Evolutionary conservation across 2,113 vertebrate species (phyloP), one percentile per base, ranked within the genome.

Genomic region (Dolichallabes microphthalmus): DNA sequence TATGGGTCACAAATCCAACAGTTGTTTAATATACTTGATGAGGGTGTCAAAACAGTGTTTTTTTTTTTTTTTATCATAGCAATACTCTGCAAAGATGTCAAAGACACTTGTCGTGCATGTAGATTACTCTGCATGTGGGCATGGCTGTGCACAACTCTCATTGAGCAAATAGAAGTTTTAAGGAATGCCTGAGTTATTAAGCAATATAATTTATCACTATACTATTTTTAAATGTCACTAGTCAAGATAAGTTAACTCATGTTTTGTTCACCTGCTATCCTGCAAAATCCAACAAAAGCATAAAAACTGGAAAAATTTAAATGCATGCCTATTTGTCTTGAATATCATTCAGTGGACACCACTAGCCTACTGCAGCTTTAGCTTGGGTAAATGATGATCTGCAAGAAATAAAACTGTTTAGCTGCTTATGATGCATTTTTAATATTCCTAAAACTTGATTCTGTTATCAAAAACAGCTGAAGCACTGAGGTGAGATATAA

Each of bases 131-230:
- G 76, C 55, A 22, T 60, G 30, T 60, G 55, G 30, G 55, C 53
- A 79, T 60, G 76, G 19, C 22, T 79, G 13, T 60, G 30, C 30
- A 60, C 19, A 12, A 25, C 30, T 25, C 55, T 79, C 32, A 60
- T 19, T 2, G 6, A 12, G 76, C 0, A 20, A 17, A 57, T 5
- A 73, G 69, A 73, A 20, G 30, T 35, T 78, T 58, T 58, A 78
- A 78, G 53, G 55, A 58, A 78, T 78, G 53, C 27, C 58, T 77
- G 75, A 57, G 27, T 77, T 77, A 57, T 57, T 57, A 77, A 57
- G 12, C 11, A 15, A 25, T 39, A 25, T 39, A 6, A 25, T 35
- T 79, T 25, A 60, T 35, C 30, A 60, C 30, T 20, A 20, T 58
- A 53, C 55, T 79, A 60, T 79, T 79, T 78, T 79, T 39, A 39